These are phyloP conservation scores for Adrianichthys oophorus DNA, from an alignment of 2,797 vertebrate species.

Conservation along the genomic window DNA sequence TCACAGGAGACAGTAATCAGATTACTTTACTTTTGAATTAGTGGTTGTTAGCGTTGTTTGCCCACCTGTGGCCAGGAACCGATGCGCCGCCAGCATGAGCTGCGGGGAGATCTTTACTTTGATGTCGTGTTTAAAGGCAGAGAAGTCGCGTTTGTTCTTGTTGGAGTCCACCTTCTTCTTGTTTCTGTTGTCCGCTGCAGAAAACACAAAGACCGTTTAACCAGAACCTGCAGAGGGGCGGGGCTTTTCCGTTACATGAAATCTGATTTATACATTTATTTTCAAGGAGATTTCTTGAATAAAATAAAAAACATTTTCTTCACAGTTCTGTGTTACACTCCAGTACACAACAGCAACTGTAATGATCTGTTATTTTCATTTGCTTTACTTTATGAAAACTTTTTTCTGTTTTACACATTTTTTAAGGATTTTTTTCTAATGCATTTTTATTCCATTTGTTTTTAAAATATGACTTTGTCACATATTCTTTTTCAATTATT, in stretches of 20 bases:
- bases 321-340: no score
- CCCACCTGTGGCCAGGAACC: conserved; percentile 91
- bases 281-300: no score
- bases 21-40: no score
- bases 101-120: conserved; percentile 96
- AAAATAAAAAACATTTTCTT: no score
- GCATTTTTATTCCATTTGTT: not conserved
- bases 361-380: no score
- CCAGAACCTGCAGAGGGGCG: not conserved
- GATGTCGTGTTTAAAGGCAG: conserved; percentile 89
- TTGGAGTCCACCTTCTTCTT: conserved; percentile 85
- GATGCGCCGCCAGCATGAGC: conserved; percentile 93
- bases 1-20: not conserved
- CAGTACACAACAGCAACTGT: no score
- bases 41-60: no score
- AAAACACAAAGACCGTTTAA: no score
- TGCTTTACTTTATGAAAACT: no score
- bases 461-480: no score
- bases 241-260: not conserved
- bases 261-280: no score
- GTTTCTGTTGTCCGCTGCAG: conserved; percentile 89
- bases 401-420: not conserved
- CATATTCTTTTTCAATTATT: no score
- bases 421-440: not conserved
- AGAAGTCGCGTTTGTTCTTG: conserved; percentile 91